These are phyloP conservation scores for Pogonognathellus flavescens DNA, from an alignment of 1,140 invertebrate species.

Conservation along the genomic window DNA sequence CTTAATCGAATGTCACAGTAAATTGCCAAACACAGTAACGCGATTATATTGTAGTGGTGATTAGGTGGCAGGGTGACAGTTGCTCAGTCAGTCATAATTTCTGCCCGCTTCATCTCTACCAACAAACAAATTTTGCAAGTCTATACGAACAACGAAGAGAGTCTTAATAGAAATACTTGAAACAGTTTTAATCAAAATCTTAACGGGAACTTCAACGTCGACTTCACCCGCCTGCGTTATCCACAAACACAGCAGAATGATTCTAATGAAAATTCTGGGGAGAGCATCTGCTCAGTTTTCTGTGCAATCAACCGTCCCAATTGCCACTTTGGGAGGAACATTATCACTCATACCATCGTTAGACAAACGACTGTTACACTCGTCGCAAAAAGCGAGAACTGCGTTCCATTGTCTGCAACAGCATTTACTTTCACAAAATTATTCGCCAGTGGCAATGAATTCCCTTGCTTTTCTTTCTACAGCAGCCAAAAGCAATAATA, in stretches of 20 bases:
- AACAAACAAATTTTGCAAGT: too few species aligned
- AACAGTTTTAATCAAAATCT: too few species aligned
- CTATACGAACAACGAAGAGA: too few species aligned
- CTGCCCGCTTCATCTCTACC: too few species aligned
- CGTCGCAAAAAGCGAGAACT: not conserved
- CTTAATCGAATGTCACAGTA: too few species aligned
- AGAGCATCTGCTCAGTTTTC: constrained; percentile 1
- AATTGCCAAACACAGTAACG: too few species aligned
- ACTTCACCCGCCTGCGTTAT: not conserved
- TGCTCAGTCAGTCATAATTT: too few species aligned
- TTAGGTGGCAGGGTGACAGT: too few species aligned
- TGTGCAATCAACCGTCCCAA: not conserved
- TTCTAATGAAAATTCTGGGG: not conserved
- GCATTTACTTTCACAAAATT: constrained; percentile 6
- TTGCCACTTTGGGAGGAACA: not conserved
- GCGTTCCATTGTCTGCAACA: not conserved
- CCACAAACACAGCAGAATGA: not conserved
- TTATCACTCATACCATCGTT: not conserved
- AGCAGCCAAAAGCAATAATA: not conserved
- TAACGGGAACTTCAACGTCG: too few species aligned
- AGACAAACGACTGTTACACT: constrained; percentile 6
- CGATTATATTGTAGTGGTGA: too few species aligned
- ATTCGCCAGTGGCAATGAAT: not conserved
- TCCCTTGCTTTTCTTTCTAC: not conserved
- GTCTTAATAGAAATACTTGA: too few species aligned